These are phyloP conservation scores for Hermetia illucens DNA, from an alignment of 1,140 invertebrate genomes.

Conservation along the genomic window DNA sequence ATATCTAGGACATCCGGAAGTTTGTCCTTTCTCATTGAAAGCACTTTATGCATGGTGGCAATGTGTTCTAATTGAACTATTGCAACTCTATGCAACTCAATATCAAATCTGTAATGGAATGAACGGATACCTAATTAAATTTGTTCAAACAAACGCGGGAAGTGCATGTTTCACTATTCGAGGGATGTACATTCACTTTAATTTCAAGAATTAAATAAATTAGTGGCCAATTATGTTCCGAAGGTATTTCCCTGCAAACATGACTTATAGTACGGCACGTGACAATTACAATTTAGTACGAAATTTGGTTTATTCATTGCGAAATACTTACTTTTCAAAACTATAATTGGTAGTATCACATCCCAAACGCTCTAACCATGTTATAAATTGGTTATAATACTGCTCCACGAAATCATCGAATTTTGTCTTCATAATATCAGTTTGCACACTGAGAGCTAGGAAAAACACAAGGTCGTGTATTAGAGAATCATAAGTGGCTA, in stretches of 20 bases:
- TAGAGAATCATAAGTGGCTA: constrained; percentile 35
- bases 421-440: constrained; percentile 28
- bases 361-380: constrained; percentile 17
- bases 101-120: constrained; percentile 22
- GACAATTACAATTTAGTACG: not conserved
- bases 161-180: no score
- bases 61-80: constrained; percentile 19
- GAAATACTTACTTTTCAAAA: constrained; percentile 14
- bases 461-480: constrained; percentile 42
- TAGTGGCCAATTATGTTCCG: no score
- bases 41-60: constrained; percentile 22
- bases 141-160: no score
- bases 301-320: not conserved
- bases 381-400: constrained; percentile 37
- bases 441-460: constrained; percentile 36
- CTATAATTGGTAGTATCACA: constrained; percentile 15
- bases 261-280: no score
- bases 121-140: no score
- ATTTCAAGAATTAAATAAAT: no score
- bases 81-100: constrained; percentile 16
- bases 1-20: constrained; percentile 22
- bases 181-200: no score
- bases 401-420: constrained; percentile 33
- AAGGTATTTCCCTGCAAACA: no score
- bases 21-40: constrained; percentile 17